Evolutionary conservation across 2,888 invertebrate species (phyloP), one percentile per base, ranked within the genome.

Genomic region (Lottia gigantea): DNA sequence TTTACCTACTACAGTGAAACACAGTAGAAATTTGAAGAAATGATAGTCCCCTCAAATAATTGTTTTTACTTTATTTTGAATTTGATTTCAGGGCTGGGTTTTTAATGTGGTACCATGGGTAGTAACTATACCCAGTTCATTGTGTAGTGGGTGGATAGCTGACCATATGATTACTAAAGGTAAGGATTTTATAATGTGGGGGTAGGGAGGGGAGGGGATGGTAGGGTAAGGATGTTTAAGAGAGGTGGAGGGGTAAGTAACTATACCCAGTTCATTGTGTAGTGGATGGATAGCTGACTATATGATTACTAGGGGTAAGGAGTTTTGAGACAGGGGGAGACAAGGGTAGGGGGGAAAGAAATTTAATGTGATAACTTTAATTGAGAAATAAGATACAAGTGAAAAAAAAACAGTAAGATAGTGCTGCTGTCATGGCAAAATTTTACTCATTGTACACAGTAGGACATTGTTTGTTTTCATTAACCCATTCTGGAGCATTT

Each of bases 31-130:
- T n/a, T n/a, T n/a, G n/a, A n/a, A n/a, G n/a, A n/a, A n/a, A n/a
- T n/a, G n/a, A n/a, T n/a, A n/a, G n/a, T n/a, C n/a, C n/a, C n/a
- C n/a, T 23, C 15, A 19, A 55, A 55, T 23, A 2, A 2, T 19
- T 55, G 16, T n/a, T n/a, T n/a, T n/a, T 1, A 47, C n/a, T 47
- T 12, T 47, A 8, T 49, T 49, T 49, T 19, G 7, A 49, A 2
- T 55, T 55, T 55, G n/a, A 19, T 80, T 82, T 66, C 80, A 90
- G 91, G 92, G 92, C 63, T 92, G 93, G 92, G 90, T 93, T 64
- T 93, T 93, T 76, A 93, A 93, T 85, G 92, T 93, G 87, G 91
- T 93, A 66, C 93, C 93, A 0, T 93, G 93, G 91, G 79, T 93
- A 45, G 91, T 92, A 2, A 88, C 92, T 70, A 91, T 93, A 64